phyloP scores from a whole-genome alignment of 1,140 invertebrate species.

The Phymastichus coffea region DNA sequence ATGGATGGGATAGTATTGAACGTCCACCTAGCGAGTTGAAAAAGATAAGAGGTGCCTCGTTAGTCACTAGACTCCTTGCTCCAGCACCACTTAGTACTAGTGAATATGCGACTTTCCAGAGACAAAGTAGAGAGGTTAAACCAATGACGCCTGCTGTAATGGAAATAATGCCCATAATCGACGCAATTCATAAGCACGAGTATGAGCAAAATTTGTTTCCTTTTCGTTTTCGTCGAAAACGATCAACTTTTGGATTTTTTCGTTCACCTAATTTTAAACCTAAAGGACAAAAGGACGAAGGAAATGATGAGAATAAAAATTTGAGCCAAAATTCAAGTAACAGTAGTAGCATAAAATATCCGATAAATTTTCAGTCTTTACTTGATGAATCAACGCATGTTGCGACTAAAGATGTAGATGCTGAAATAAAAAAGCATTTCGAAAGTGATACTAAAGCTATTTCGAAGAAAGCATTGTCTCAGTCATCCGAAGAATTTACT shows the following conservation, averaged over 20 bases:
- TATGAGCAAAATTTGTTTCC: neutral
- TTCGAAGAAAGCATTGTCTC: neutral
- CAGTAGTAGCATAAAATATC: no score
- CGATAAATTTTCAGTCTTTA: constrained; percentile 18
- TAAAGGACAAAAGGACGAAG: no score
- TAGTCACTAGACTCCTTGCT: constrained; percentile 31
- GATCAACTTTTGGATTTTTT: constrained; percentile 6
- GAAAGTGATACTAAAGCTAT: constrained; percentile 5
- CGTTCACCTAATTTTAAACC: no score
- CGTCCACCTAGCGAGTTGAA: neutral
- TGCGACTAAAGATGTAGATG: constrained; percentile 35
- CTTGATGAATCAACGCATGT: constrained; percentile 38
- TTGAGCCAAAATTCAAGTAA: no score
- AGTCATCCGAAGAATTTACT: constrained; percentile 3
- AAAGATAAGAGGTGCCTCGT: neutral
- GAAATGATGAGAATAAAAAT: no score
- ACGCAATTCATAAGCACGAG: constrained; percentile 9
- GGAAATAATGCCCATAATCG: constrained; percentile 8
- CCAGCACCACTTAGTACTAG: constrained; percentile 27
- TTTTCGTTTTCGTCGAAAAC: constrained; percentile 17
- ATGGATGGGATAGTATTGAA: neutral
- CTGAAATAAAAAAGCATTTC: constrained; percentile 45
- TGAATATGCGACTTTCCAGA: constrained; percentile 29
- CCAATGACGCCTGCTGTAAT: neutral
- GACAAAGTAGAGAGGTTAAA: constrained; percentile 9